A percentile compares a stretch with the other conserved stretches of the same genome.
Evolutionary conservation across 2,888 invertebrate genomes (phyloP).

Genomic region (Steromphala cineraria): DNA sequence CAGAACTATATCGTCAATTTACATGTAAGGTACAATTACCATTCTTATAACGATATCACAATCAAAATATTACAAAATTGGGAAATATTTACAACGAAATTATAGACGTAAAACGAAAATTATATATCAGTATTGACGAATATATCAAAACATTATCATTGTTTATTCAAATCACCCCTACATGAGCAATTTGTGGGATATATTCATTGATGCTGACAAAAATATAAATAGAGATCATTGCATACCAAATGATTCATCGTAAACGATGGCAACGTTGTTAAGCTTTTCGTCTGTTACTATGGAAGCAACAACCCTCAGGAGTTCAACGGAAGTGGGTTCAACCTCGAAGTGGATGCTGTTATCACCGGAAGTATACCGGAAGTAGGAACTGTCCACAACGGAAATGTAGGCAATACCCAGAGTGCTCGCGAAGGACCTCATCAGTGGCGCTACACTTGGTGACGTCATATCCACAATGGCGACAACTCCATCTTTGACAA

Average conservation of each 20-base stretch:
- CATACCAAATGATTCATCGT: constrained; percentile 89
- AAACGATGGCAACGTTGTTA: constrained; percentile 92
- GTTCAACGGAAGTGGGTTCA: constrained; percentile 89
- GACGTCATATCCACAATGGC: constrained; percentile 64
- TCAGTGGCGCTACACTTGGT: constrained; percentile 51
- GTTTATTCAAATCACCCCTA: too few species aligned
- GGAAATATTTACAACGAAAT: too few species aligned
- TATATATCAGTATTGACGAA: too few species aligned
- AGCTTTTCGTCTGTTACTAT: constrained; percentile 89
- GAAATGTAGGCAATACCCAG: constrained; percentile 62
- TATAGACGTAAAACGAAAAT: too few species aligned
- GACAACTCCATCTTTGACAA: constrained; percentile 45
- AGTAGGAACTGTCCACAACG: constrained; percentile 52
- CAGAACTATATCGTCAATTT: too few species aligned
- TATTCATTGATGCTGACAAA: too few species aligned
- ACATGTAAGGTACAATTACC: too few species aligned
- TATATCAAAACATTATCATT: too few species aligned
- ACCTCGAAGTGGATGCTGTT: constrained; percentile 69
- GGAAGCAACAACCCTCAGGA: constrained; percentile 88
- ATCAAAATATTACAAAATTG: too few species aligned
- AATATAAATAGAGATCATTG: constrained; percentile 7
- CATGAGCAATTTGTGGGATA: too few species aligned
- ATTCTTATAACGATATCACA: too few species aligned
- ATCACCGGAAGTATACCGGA: constrained; percentile 22
- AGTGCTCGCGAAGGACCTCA: constrained; percentile 60